Evolutionary conservation across 2,113 vertebrate species (phyloP).

Genomic region (Leptocoma aspasia): DNA sequence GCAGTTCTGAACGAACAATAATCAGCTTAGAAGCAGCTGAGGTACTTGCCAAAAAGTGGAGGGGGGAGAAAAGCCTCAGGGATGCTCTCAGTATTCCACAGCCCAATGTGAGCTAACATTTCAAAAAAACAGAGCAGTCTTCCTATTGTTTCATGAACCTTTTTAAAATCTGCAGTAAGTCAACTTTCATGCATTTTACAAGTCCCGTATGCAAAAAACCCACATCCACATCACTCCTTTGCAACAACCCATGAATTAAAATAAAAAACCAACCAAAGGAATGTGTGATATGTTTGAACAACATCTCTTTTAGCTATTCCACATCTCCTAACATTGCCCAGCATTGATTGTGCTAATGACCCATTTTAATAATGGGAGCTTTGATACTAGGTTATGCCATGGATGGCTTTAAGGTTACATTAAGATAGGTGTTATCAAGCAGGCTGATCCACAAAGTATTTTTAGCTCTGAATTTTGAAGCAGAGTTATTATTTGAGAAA

Average conservation of each 20-base stretch:
- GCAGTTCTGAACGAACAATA: not conserved
- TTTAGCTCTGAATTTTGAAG: slow-evolving; percentile 44
- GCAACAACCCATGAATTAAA: not conserved
- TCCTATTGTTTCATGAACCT: not conserved
- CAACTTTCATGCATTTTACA: not conserved
- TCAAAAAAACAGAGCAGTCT: not conserved
- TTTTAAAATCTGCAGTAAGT: slow-evolving; percentile 36
- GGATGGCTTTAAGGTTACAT: not conserved
- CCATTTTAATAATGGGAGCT: not conserved
- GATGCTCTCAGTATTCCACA: slow-evolving; percentile 9
- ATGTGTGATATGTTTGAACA: not conserved
- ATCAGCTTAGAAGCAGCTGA: not conserved
- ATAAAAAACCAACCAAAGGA: not conserved
- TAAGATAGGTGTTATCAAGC: slow-evolving; percentile 5
- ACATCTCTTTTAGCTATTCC: not conserved
- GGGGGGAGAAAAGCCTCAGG: not conserved
- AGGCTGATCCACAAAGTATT: slow-evolving; percentile 16
- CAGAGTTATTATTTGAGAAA: not conserved
- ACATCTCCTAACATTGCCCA: not conserved
- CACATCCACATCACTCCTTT: not conserved
- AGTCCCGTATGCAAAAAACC: not conserved
- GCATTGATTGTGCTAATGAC: not conserved
- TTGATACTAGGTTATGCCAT: not conserved
- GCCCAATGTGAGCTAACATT: not conserved
- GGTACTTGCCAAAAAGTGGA: not conserved